phyloP scores from a whole-genome alignment of 92 coral and sea anemone species.

The Epizoanthus illoricatus region DNA sequence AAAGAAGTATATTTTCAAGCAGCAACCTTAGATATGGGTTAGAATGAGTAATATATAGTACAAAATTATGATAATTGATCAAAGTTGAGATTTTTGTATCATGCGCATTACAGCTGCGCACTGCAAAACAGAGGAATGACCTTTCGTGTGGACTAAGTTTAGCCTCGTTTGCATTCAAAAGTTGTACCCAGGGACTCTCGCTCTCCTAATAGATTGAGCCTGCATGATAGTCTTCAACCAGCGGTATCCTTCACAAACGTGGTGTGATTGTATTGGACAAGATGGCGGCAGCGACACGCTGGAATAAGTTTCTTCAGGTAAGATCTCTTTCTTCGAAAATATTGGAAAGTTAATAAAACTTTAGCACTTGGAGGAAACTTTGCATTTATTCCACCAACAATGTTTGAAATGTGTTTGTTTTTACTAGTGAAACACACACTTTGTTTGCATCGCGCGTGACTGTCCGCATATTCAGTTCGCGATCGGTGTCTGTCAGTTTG shows the following conservation, averaged over 20 bases:
- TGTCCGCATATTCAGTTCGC: no score
- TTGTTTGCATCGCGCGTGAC: background rate
- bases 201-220: background rate
- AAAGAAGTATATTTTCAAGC: no score
- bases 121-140: no score
- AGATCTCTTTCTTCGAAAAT: background rate
- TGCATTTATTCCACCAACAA: background rate
- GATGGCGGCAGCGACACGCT: conserved; percentile 36
- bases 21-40: no score
- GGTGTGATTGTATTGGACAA: conserved; percentile 39
- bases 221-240: background rate
- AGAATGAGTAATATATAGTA: no score
- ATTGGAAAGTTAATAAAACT: background rate
- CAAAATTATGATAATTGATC: no score
- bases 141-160: no score
- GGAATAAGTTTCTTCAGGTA: conserved; percentile 20
- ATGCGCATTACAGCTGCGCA: no score
- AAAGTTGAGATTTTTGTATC: no score
- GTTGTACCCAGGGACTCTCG: background rate
- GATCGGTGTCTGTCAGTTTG: no score
- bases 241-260: conserved; percentile 29
- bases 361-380: background rate
- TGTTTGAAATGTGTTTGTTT: background rate
- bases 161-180: background rate
- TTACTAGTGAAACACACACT: background rate